Base-by-base conservation (phyloP, 2,797 vertebrate genomes). In the Acipenser transmontanus region DNA sequence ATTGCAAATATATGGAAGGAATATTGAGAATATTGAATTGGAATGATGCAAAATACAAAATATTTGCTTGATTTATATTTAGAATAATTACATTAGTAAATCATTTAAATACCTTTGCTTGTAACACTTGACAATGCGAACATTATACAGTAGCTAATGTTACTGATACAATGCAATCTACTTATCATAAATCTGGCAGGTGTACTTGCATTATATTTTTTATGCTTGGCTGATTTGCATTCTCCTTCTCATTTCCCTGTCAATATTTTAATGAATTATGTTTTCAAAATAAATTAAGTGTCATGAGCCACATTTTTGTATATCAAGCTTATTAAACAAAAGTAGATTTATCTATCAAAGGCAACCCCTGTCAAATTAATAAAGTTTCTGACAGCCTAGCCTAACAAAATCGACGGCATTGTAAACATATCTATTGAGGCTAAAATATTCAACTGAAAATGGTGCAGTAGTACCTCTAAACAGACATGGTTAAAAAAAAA, bases 221-320 rank as follows among this genome's bases (percentile, higher is more conserved):
- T 54, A 64, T n/a, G 47, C 61, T 50, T 8, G 60, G 17, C 7
- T 60, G 62, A 71, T 72, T 69, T 66, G 63, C 67, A 50, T 63
- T 67, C 47, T 54, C 17, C 48, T 52, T 47, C 14, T 9, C n/a
- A 12, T 7, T 69, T 47, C 13, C 59, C 63, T 65, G 68, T 69
- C 64, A 66, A 62, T 59, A 70, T 67, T 62, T 51, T 68, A 71
- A 70, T 70, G 56, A 69, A 64, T n/a, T 17, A 20, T 59, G 63
- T 62, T 56, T 66, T 50, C 48, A 54, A 62, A 66, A 48, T 69
- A 62, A 66, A 72, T 63, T 8, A 69, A 48, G 11, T 54, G 50
- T 64, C 69, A 70, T 8, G n/a, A 66, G 51, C 61, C 56, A 50
- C 10, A 61, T 56, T 56, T 52, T 49, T 65, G 54, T 63, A 10